These are phyloP conservation scores for Aphelenchoides avenae DNA, from an alignment of 1,140 invertebrate species.

Conservation along the genomic window DNA sequence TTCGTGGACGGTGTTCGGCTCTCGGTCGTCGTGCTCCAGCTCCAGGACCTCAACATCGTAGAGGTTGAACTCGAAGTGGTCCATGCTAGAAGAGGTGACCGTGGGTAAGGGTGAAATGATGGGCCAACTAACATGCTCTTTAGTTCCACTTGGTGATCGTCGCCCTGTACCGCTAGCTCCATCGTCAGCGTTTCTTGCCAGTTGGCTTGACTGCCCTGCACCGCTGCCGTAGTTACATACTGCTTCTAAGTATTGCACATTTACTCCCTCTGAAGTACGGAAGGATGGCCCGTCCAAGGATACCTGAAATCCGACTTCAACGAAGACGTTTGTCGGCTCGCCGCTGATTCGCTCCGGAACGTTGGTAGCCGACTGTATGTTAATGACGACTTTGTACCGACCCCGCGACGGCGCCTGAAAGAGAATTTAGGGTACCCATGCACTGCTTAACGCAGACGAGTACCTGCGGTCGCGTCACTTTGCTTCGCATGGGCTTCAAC, in stretches of 20 bases:
- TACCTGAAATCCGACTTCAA: conserved; percentile 32
- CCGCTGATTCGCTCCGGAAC: conserved; percentile 28
- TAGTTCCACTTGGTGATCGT: conserved; percentile 16
- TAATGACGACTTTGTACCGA: conserved; percentile 28
- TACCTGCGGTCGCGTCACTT: not conserved
- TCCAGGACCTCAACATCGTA: conserved; percentile 28
- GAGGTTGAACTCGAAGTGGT: conserved; percentile 21
- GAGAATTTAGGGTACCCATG: not conserved
- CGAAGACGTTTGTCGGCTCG: conserved; percentile 26
- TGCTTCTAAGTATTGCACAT: conserved; percentile 24
- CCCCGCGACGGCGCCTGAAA: conserved; percentile 1
- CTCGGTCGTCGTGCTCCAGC: conserved; percentile 36
- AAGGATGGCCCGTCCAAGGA: not conserved
- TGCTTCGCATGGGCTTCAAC: conserved; percentile 39
- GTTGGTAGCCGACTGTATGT: conserved; percentile 37
- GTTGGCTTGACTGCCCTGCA: conserved; percentile 31
- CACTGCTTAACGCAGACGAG: not conserved
- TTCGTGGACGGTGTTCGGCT: conserved; percentile 40
- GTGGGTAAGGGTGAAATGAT: not conserved
- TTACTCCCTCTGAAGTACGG: conserved; percentile 7
- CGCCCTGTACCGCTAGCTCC: conserved; percentile 15
- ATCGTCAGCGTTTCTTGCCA: conserved; percentile 42
- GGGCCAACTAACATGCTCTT: too few species aligned
- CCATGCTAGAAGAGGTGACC: too few species aligned
- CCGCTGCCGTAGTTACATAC: conserved; percentile 15